phyloP scores from a whole-genome alignment of 2,113 vertebrate species.

The Heteronetta atricapilla region DNA sequence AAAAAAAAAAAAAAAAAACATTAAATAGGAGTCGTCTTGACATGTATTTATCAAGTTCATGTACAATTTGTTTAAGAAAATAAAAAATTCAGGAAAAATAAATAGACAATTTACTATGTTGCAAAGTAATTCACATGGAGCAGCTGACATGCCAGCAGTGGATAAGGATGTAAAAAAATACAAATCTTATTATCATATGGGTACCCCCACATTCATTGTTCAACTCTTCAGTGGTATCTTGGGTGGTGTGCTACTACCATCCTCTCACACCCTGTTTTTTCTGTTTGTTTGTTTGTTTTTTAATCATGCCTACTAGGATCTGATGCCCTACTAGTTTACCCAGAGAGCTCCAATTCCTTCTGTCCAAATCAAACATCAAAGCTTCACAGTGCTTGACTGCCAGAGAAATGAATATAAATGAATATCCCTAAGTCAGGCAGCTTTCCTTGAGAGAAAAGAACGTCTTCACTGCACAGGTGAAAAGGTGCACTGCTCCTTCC shows the following conservation, averaged over 20 bases:
- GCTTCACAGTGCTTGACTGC: rapidly evolving
- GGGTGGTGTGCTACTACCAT: neutral
- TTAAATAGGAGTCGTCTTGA: neutral
- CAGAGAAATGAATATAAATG: neutral
- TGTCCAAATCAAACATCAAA: neutral
- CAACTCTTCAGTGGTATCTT: neutral
- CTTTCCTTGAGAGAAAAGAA: neutral
- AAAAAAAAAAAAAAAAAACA: neutral
- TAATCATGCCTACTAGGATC: neutral
- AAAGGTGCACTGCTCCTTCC: neutral
- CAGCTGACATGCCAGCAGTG: neutral
- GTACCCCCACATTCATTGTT: neutral
- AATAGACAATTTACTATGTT: neutral
- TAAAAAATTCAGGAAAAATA: neutral
- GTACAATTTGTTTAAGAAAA: neutral
- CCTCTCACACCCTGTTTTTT: neutral
- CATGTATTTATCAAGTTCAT: neutral
- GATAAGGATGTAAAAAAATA: neutral
- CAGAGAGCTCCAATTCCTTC: neutral
- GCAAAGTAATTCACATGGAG: neutral
- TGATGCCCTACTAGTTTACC: neutral
- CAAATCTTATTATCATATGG: neutral
- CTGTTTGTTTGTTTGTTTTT: too few relatives aligned
- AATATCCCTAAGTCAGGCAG: neutral
- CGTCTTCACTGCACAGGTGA: neutral